Conservation (phyloP, 2,888 invertebrate genomes). For the Rhagophthalmus giganteus region DNA sequence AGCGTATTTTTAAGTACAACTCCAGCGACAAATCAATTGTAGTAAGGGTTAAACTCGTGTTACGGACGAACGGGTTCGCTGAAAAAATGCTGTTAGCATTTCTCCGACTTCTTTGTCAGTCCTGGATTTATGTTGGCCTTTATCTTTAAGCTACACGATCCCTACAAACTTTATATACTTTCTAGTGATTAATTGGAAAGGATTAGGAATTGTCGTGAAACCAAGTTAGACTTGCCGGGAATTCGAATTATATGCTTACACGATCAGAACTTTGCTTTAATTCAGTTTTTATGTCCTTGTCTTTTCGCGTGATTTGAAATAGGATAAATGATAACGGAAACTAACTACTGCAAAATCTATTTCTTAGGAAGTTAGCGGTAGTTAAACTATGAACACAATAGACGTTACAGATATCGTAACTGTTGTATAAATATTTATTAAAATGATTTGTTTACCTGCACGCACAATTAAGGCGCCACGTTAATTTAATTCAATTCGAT, state of each 20-base stretch:
- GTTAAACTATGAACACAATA: no score
- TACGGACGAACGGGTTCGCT: constrained; percentile 13
- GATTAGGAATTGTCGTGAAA: constrained; percentile 48
- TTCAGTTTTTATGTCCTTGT: constrained; percentile 22
- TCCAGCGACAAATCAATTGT: constrained; percentile 13
- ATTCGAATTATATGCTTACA: constrained; percentile 32
- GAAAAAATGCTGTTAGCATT: constrained; percentile 29
- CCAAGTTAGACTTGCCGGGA: constrained; percentile 30
- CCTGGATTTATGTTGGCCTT: constrained; percentile 47
- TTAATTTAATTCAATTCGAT: no score
- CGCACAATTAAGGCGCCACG: no score
- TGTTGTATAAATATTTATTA: no score
- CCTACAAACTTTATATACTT: constrained; percentile 48
- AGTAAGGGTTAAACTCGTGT: constrained; percentile 3
- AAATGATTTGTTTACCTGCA: no score
- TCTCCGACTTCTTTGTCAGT: constrained; percentile 45
- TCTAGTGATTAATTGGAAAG: constrained; percentile 48
- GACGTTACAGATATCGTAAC: no score
- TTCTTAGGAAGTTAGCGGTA: not conserved
- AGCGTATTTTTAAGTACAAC: constrained; percentile 11
- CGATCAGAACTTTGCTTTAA: constrained; percentile 20
- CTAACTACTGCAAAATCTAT: not conserved
- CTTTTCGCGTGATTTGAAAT: constrained; percentile 15
- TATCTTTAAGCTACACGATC: constrained; percentile 47
- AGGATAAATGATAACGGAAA: constrained; percentile 17